Evolutionary conservation across 1,140 invertebrate genomes (phyloP).

Genomic region (Acromyrmex heyeri): DNA sequence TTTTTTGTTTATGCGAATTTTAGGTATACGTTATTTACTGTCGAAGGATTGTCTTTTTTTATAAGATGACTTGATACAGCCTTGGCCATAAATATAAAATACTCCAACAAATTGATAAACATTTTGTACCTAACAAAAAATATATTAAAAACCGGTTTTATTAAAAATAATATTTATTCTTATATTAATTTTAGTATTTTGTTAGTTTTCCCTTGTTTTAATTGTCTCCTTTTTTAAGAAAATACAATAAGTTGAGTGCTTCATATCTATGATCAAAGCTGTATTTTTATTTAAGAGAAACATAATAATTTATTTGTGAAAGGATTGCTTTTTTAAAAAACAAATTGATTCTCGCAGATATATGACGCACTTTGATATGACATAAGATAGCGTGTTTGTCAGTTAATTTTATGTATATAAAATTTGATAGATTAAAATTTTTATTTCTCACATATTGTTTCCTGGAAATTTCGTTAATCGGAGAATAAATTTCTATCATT

Average conservation of each 20-base stretch:
- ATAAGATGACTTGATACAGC: neutral
- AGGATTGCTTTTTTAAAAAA: neutral
- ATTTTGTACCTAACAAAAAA: no score
- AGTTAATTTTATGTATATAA: slow-evolving; percentile 10
- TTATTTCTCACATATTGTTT: neutral
- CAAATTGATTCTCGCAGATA: neutral
- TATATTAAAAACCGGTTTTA: no score
- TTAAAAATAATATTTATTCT: no score
- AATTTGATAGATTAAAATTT: slow-evolving; percentile 31
- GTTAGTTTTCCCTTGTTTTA: no score
- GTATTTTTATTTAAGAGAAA: neutral
- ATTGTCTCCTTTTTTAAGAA: no score
- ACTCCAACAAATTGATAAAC: no score
- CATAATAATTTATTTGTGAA: neutral
- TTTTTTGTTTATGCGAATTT: neutral
- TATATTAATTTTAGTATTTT: no score
- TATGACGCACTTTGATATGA: neutral
- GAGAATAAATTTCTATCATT: slow-evolving; percentile 2
- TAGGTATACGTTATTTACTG: neutral
- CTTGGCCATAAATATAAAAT: no score
- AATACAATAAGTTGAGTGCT: no score
- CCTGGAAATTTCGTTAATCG: neutral
- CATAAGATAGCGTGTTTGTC: neutral
- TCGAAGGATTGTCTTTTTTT: neutral
- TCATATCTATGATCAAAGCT: no score